These are phyloP conservation scores for Xestia ashworthii DNA, from an alignment of 2,888 invertebrate species.

Conservation along the genomic window DNA sequence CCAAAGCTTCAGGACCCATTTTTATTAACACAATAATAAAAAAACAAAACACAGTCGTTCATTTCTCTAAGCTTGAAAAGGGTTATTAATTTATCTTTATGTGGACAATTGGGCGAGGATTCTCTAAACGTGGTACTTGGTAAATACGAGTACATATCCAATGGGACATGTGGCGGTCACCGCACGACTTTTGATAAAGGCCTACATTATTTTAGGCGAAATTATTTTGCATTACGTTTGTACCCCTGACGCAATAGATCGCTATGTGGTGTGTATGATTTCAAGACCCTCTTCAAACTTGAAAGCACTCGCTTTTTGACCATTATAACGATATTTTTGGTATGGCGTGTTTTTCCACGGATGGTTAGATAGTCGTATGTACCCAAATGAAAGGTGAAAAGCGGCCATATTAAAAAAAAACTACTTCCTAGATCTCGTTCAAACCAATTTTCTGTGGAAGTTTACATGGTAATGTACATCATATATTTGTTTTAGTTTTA, in stretches of 20 bases:
- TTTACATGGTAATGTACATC: too few relatives aligned
- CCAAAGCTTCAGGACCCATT: background rate
- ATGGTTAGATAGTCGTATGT: background rate
- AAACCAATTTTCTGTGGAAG: too few relatives aligned
- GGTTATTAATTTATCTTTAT: slow-evolving; percentile 35
- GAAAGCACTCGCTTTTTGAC: slow-evolving; percentile 37
- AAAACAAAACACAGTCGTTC: slow-evolving; percentile 20
- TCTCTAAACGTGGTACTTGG: slow-evolving; percentile 8
- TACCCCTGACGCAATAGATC: slow-evolving; percentile 1
- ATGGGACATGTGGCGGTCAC: slow-evolving; percentile 32
- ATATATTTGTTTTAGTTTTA: too few relatives aligned
- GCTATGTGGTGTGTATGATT: slow-evolving; percentile 21
- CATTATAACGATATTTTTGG: background rate
- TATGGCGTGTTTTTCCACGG: background rate
- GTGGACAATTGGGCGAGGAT: slow-evolving; percentile 20
- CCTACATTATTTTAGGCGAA: slow-evolving; percentile 30
- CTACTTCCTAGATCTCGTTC: too few relatives aligned
- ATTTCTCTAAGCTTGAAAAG: slow-evolving; percentile 30
- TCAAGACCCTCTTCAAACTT: slow-evolving; percentile 44
- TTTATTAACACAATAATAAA: background rate
- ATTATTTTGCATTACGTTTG: slow-evolving; percentile 24
- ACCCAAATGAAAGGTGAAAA: too few relatives aligned
- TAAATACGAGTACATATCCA: slow-evolving; percentile 21
- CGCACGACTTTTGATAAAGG: slow-evolving; percentile 31
- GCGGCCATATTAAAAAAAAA: too few relatives aligned